Conservation (phyloP, 2,797 vertebrate genomes). For the Siniperca scherzeri region DNA sequence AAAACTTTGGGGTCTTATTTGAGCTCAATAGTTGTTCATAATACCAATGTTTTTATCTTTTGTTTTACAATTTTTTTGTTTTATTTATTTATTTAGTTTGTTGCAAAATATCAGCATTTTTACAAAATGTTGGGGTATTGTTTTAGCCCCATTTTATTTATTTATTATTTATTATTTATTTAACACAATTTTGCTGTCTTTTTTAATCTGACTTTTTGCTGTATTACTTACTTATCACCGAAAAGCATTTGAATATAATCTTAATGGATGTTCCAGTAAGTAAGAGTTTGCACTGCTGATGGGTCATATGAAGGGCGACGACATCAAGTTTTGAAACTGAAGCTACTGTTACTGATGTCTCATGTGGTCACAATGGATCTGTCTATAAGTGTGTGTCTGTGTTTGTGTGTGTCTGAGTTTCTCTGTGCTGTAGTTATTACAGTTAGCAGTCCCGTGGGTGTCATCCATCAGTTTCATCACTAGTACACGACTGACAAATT, state of each 20-base stretch:
- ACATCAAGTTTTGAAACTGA: background rate
- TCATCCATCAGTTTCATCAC: constrained; percentile 70
- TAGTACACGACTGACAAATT: constrained; percentile 63
- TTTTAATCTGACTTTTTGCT: too few relatives aligned
- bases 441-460: constrained; percentile 42
- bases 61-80: too few relatives aligned
- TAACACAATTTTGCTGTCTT: too few relatives aligned
- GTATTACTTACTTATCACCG: too few relatives aligned
- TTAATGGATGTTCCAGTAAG: background rate
- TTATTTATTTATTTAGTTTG: too few relatives aligned
- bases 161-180: too few relatives aligned
- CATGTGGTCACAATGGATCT: background rate
- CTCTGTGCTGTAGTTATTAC: constrained; percentile 32
- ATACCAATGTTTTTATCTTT: too few relatives aligned
- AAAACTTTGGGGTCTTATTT: background rate
- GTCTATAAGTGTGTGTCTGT: background rate
- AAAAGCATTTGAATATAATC: too few relatives aligned
- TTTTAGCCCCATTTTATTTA: too few relatives aligned
- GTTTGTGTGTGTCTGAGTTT: constrained; percentile 2
- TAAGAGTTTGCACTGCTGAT: background rate
- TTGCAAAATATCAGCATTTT: too few relatives aligned
- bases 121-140: too few relatives aligned
- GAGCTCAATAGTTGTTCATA: background rate
- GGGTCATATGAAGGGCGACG: background rate
- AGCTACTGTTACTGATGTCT: background rate